phyloP scores from a whole-genome alignment of 2,797 vertebrate genomes.

The Streptopelia turtur region DNA sequence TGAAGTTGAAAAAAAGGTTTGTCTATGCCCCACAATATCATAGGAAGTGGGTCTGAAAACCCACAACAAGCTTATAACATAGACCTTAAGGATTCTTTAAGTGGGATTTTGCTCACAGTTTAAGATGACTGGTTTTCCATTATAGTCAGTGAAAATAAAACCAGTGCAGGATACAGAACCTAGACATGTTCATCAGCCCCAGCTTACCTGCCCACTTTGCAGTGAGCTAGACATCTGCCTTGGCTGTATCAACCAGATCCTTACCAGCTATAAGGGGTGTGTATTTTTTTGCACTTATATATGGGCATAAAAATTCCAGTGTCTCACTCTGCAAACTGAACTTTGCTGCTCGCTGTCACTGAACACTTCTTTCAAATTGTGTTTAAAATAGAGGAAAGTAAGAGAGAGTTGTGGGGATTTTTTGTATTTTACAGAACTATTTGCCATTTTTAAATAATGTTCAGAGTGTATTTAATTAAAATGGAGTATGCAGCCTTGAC shows the following conservation, averaged over 20 bases:
- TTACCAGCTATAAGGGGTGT: not conserved
- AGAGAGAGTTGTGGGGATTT: too few species aligned
- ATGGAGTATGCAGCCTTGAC: not conserved
- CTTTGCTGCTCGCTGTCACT: not conserved
- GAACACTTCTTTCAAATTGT: not conserved
- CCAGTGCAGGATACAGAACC: not conserved
- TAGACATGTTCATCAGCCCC: not conserved
- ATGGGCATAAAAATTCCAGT: not conserved
- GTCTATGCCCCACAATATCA: not conserved
- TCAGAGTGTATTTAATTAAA: not conserved
- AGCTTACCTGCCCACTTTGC: accelerated
- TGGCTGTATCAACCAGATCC: not conserved
- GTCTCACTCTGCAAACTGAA: not conserved
- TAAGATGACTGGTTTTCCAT: not conserved
- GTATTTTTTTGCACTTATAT: not conserved
- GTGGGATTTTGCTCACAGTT: not conserved
- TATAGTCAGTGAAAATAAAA: not conserved
- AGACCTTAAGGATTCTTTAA: not conserved
- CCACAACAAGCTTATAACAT: not conserved
- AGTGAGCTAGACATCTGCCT: not conserved
- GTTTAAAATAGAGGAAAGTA: not conserved
- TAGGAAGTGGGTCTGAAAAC: not conserved
- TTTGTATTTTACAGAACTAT: not conserved
- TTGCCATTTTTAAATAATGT: not conserved
- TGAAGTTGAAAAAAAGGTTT: not conserved